Percentiles rank a stretch among this genome's conserved stretches.
Conservation (phyloP, 2,888 invertebrate species). For the Alviniconcha strummeri region DNA sequence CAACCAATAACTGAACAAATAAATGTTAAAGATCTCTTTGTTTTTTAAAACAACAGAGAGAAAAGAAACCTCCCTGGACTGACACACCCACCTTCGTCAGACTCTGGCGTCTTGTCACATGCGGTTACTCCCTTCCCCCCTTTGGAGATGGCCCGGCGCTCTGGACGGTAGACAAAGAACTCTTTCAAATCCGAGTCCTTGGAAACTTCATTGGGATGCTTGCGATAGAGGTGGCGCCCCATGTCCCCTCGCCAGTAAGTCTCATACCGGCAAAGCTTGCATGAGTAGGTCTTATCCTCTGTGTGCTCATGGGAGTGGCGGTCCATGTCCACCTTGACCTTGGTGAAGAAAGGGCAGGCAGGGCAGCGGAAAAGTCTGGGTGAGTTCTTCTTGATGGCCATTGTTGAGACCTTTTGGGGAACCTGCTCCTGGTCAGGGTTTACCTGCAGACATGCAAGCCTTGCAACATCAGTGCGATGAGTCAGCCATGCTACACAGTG, state of each 20-base stretch:
- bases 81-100: no score
- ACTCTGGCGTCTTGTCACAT: neutral
- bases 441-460: neutral
- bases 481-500: no score
- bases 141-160: slow-evolving; percentile 33
- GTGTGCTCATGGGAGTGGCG: slow-evolving; percentile 74
- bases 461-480: no score
- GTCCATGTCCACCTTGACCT: slow-evolving; percentile 75
- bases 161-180: slow-evolving; percentile 49
- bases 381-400: slow-evolving; percentile 56
- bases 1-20: no score
- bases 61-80: no score
- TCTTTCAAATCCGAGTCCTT: slow-evolving; percentile 54
- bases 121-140: neutral
- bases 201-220: slow-evolving; percentile 68
- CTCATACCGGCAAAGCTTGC: slow-evolving; percentile 74
- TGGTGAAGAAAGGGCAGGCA: slow-evolving; percentile 76
- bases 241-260: slow-evolving; percentile 76
- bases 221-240: slow-evolving; percentile 75
- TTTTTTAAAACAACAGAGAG: no score
- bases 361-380: slow-evolving; percentile 79
- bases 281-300: slow-evolving; percentile 73
- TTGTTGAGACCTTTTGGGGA: slow-evolving; percentile 54
- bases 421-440: slow-evolving; percentile 63
- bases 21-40: no score